phyloP scores from a whole-genome alignment of 1,140 invertebrate species.

The Pomacea maculata region DNA sequence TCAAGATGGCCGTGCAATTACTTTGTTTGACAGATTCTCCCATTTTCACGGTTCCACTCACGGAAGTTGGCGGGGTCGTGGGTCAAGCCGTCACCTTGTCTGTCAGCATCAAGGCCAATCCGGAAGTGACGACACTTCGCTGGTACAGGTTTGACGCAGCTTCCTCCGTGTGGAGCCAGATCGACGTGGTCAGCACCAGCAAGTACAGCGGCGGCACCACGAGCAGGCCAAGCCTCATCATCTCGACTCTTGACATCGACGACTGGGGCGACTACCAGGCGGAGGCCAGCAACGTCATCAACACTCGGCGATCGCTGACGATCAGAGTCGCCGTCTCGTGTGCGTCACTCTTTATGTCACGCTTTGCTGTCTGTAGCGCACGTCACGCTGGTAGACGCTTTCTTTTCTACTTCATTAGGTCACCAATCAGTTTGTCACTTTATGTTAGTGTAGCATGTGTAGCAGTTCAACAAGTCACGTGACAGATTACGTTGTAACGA shows the following conservation, averaged over 20 bases:
- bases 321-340: constrained; percentile 10
- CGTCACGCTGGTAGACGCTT: too few relatives aligned
- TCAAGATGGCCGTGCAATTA: too few relatives aligned
- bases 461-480: too few relatives aligned
- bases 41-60: not conserved
- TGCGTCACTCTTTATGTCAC: not conserved
- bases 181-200: not conserved
- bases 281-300: not conserved
- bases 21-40: constrained; percentile 2
- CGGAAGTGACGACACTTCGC: not conserved
- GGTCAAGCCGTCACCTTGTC: constrained; percentile 6
- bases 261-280: constrained; percentile 1
- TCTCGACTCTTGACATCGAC: not conserved
- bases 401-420: too few relatives aligned
- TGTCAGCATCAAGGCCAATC: not conserved
- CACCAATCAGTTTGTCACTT: too few relatives aligned
- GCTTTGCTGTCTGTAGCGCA: too few relatives aligned
- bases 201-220: not conserved
- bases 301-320: not conserved
- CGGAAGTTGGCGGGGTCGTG: not conserved
- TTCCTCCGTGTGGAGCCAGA: not conserved
- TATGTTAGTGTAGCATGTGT: too few relatives aligned
- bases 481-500: too few relatives aligned
- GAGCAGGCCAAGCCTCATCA: not conserved
- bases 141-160: not conserved